These are phyloP conservation scores for Megalonaias nervosa DNA, from an alignment of 1,140 invertebrate genomes.

Conservation along the genomic window DNA sequence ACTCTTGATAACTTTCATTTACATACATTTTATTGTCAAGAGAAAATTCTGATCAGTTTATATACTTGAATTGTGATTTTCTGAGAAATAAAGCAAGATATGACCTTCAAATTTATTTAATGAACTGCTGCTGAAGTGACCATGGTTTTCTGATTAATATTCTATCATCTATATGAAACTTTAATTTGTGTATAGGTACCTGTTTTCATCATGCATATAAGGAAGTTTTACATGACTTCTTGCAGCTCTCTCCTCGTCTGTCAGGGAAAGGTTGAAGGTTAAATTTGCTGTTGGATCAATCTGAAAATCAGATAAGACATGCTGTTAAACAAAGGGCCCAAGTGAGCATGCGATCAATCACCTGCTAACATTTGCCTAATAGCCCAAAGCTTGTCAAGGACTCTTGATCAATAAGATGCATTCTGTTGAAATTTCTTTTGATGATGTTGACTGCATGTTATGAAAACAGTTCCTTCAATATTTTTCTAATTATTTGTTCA, in stretches of 20 bases:
- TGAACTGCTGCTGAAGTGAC: neutral
- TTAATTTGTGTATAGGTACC: constrained; percentile 19
- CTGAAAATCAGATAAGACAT: constrained; percentile 32
- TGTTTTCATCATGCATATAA: constrained; percentile 56
- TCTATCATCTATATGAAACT: neutral
- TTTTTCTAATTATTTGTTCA: too few relatives aligned
- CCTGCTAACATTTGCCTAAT: too few relatives aligned
- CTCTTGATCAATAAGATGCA: too few relatives aligned
- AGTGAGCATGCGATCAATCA: too few relatives aligned
- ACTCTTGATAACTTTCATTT: neutral
- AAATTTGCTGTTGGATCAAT: constrained; percentile 67
- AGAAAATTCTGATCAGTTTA: neutral
- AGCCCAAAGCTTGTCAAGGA: neutral
- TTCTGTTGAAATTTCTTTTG: too few relatives aligned
- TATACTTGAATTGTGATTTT: neutral
- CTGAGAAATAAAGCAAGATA: neutral
- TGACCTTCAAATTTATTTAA: neutral
- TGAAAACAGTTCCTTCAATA: too few relatives aligned
- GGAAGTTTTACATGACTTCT: constrained; percentile 65
- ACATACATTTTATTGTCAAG: too few relatives aligned
- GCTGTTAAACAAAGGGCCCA: neutral
- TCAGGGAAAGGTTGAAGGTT: constrained; percentile 70
- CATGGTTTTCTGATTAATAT: neutral
- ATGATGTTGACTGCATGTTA: too few relatives aligned
- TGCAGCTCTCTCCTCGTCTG: constrained; percentile 67